These are phyloP conservation scores for Incurvaria masculella DNA, from an alignment of 2,888 invertebrate genomes.

Conservation along the genomic window DNA sequence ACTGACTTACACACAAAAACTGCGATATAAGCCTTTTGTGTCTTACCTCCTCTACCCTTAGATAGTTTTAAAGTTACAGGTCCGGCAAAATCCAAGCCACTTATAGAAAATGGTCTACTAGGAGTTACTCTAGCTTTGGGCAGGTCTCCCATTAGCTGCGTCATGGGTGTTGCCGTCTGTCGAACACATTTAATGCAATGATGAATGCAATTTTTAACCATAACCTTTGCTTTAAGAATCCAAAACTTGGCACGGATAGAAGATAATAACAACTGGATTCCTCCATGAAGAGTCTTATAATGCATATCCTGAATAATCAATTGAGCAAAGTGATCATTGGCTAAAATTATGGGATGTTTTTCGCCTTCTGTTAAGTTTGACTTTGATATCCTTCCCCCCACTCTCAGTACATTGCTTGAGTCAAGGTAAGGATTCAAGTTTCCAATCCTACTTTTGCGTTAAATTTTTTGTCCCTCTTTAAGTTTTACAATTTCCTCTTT, in stretches of 20 bases:
- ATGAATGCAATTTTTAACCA: neutral
- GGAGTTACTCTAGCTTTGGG: neutral
- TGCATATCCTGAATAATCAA: neutral
- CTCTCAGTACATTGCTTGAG: neutral
- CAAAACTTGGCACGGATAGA: neutral
- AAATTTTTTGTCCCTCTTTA: neutral
- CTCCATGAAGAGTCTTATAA: neutral
- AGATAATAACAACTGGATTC: neutral
- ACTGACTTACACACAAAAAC: neutral
- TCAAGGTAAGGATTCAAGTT: neutral
- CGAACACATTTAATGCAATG: neutral
- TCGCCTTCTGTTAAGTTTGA: neutral
- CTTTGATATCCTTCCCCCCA: neutral
- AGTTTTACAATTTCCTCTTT: neutral
- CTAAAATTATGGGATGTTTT: neutral
- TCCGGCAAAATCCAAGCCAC: neutral
- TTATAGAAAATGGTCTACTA: neutral
- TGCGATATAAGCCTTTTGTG: neutral
- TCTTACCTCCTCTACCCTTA: neutral
- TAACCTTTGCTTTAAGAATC: neutral
- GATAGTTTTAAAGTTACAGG: neutral
- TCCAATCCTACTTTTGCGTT: neutral
- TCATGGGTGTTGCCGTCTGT: neutral
- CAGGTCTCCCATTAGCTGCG: neutral
- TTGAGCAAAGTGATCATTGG: neutral